These are phyloP conservation scores for Penelope pileata DNA, from an alignment of 2,113 vertebrate species.

Conservation along the genomic window DNA sequence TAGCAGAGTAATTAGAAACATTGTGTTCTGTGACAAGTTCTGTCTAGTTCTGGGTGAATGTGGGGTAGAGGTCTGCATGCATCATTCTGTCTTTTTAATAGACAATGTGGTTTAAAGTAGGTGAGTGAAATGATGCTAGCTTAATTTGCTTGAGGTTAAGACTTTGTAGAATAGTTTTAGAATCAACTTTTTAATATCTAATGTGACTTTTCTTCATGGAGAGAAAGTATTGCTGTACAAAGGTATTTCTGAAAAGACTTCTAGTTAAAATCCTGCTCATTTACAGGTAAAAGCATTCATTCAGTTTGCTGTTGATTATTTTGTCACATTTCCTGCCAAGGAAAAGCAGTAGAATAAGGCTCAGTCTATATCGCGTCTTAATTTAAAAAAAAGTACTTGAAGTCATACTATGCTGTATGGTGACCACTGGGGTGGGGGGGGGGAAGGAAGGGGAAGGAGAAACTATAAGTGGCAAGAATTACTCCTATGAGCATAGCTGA, in stretches of 20 bases:
- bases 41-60: background rate
- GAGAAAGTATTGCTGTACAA: background rate
- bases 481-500: background rate
- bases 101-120: fast-evolving
- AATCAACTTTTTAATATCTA: background rate
- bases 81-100: background rate
- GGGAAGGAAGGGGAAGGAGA: no score
- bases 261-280: background rate
- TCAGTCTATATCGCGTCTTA: background rate
- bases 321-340: background rate
- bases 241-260: background rate
- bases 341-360: background rate
- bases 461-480: background rate
- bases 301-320: background rate
- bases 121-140: background rate
- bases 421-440: fast-evolving
- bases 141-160: background rate
- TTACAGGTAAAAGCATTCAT: background rate
- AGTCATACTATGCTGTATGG: background rate
- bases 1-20: background rate
- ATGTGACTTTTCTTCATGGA: background rate
- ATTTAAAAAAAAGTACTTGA: background rate
- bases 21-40: background rate
- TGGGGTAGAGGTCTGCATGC: background rate
- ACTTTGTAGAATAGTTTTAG: background rate